Percentiles rank a stretch among this genome's conserved stretches.
Evolutionary conservation across 2,888 invertebrate genomes (phyloP).

Genomic region (Tholera decimalis): DNA sequence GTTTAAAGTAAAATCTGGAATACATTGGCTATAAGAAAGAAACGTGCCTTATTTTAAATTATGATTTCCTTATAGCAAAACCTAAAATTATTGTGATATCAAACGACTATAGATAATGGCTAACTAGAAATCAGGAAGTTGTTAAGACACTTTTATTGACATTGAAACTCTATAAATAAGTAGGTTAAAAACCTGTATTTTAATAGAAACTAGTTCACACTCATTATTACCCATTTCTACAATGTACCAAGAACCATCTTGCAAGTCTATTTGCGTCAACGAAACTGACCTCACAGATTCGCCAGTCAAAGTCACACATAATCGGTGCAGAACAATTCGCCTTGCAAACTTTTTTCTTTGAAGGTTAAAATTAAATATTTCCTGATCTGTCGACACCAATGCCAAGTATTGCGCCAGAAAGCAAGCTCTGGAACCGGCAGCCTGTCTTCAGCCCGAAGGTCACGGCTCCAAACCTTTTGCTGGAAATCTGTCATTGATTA

Average conservation of each 20-base stretch:
- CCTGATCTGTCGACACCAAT: slow-evolving; percentile 77
- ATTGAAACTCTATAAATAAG: slow-evolving; percentile 8
- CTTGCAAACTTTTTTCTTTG: slow-evolving; percentile 74
- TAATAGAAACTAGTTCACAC: slow-evolving; percentile 1
- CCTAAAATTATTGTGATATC: slow-evolving; percentile 20
- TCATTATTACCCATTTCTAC: not conserved
- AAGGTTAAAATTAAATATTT: slow-evolving; percentile 75
- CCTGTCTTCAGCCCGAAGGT: slow-evolving; percentile 68
- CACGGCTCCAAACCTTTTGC: slow-evolving; percentile 62
- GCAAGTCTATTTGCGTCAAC: slow-evolving; percentile 47
- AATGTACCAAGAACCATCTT: slow-evolving; percentile 33
- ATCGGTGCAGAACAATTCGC: slow-evolving; percentile 64
- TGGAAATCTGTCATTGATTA: slow-evolving; percentile 67
- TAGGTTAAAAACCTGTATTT: slow-evolving; percentile 2
- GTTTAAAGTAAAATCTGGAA: slow-evolving; percentile 1
- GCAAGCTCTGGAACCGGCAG: slow-evolving; percentile 73
- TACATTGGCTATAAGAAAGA: not conserved
- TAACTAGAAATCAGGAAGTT: slow-evolving; percentile 1
- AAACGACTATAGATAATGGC: slow-evolving; percentile 1
- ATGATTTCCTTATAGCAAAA: not conserved
- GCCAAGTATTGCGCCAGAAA: slow-evolving; percentile 76
- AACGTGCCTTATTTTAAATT: not conserved
- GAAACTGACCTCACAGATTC: slow-evolving; percentile 45
- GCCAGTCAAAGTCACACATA: slow-evolving; percentile 50
- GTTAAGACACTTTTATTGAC: slow-evolving; percentile 1